Evolutionary conservation across 1,140 invertebrate genomes (phyloP).

Genomic region (Apis cerana): DNA sequence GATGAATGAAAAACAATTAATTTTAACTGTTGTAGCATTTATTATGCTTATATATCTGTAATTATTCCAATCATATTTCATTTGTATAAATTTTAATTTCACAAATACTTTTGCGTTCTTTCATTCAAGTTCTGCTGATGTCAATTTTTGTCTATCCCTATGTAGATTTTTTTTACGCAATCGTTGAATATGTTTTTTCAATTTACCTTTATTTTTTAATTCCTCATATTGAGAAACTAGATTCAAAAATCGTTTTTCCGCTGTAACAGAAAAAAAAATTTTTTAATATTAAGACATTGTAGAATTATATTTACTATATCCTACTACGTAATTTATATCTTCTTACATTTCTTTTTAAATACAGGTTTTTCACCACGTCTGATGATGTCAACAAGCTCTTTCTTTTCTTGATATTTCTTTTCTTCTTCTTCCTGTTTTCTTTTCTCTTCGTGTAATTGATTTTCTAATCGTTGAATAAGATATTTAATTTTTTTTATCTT

Average conservation of each 20-base stretch:
- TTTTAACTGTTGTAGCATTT: slow-evolving; percentile 48
- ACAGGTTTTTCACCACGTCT: slow-evolving; percentile 85
- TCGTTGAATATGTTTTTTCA: slow-evolving; percentile 89
- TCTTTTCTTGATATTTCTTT: slow-evolving; percentile 82
- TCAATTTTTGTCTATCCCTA: slow-evolving; percentile 76
- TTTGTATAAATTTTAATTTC: slow-evolving; percentile 38
- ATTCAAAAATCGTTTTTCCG: slow-evolving; percentile 85
- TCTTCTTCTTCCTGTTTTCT: slow-evolving; percentile 82
- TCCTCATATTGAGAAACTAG: slow-evolving; percentile 88
- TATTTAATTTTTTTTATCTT: slow-evolving; percentile 86
- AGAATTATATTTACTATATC: neutral
- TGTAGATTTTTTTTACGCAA: slow-evolving; percentile 85
- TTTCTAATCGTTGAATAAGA: slow-evolving; percentile 87
- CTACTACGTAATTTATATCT: neutral
- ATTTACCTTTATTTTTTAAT: slow-evolving; percentile 86
- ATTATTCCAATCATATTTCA: slow-evolving; percentile 16
- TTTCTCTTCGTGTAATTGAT: slow-evolving; percentile 85
- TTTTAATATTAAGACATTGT: neutral
- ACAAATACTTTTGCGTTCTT: slow-evolving; percentile 25
- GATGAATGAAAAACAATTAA: neutral
- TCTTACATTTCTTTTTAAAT: slow-evolving; percentile 91
- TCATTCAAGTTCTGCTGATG: slow-evolving; percentile 3
- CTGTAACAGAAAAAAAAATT: slow-evolving; percentile 79
- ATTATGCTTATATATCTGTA: slow-evolving; percentile 37
- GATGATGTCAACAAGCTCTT: slow-evolving; percentile 82